Percentiles rank a stretch among this genome's conserved stretches.
These are phyloP conservation scores for Drosophila persimilis DNA, from an alignment of 1,140 invertebrate genomes.

Conservation along the genomic window DNA sequence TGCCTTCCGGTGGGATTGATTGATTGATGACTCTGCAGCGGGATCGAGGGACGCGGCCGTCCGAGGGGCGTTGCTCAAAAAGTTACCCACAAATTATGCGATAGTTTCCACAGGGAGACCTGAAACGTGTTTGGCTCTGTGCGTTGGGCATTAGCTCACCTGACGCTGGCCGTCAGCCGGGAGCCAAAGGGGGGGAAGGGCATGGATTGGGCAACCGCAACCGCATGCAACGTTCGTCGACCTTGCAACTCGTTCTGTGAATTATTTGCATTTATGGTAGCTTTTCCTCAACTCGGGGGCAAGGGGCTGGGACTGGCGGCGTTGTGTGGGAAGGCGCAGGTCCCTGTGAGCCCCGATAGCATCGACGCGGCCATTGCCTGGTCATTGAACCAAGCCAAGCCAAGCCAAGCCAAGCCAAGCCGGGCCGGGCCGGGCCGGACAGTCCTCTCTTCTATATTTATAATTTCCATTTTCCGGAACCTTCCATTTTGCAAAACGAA, in stretches of 20 bases:
- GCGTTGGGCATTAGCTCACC: conserved; percentile 40
- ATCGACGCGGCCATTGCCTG: conserved; percentile 8
- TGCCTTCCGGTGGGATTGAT: conserved; percentile 1
- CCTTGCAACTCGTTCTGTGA: conserved; percentile 70
- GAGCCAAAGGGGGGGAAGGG: too few species aligned
- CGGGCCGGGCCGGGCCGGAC: conserved; percentile 16
- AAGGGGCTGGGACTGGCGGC: background rate
- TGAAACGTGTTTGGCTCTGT: conserved; percentile 51
- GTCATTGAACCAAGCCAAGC: conserved; percentile 37
- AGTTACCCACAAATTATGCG: conserved; percentile 58
- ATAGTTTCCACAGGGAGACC: background rate
- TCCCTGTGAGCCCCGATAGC: conserved; percentile 9
- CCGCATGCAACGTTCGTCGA: conserved; percentile 70
- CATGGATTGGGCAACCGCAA: conserved; percentile 9
- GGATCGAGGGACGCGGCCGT: too few species aligned
- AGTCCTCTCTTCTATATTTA: background rate
- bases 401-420: too few species aligned
- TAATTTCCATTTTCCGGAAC: too few species aligned
- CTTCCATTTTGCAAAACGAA: conserved; percentile 6
- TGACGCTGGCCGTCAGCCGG: background rate
- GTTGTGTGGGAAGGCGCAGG: conserved; percentile 24
- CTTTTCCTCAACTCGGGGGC: background rate
- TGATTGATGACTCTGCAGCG: background rate
- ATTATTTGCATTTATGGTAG: conserved; percentile 36
- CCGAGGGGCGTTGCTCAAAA: conserved; percentile 23